Conservation (phyloP, 2,113 vertebrate genomes). For the Calyptommatus sinebrachiatus region DNA sequence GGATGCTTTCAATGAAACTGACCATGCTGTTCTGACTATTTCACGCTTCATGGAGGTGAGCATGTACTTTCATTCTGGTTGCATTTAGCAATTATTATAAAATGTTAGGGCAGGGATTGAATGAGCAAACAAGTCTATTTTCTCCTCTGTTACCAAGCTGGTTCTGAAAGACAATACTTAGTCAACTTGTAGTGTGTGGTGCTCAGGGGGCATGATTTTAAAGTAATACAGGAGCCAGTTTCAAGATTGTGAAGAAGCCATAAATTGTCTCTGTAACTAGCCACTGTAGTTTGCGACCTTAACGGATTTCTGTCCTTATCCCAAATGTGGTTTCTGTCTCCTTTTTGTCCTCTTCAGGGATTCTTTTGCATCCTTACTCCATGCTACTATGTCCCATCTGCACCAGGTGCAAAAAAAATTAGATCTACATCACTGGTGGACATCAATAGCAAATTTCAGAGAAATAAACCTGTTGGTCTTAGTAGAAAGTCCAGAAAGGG, state of each 20-base stretch:
- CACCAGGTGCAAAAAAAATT: no score
- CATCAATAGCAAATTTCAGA: no score
- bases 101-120: no score
- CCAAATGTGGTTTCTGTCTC: no score
- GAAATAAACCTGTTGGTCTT: no score
- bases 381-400: no score
- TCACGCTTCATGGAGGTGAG: constrained; percentile 94
- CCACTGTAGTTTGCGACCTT: neutral
- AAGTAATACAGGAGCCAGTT: neutral
- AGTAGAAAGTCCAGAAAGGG: no score
- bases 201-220: no score
- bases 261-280: neutral
- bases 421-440: no score
- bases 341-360: no score
- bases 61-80: neutral
- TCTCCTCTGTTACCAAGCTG: neutral
- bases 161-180: neutral
- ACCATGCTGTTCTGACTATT: constrained; percentile 85
- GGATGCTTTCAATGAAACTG: constrained; percentile 92
- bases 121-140: neutral
- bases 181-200: neutral
- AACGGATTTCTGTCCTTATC: no score
- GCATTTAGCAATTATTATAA: neutral
- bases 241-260: neutral
- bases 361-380: no score